Evolutionary conservation across 1,140 invertebrate genomes (phyloP), one percentile per base, ranked within the genome.

Genomic region (Drosophila miranda): DNA sequence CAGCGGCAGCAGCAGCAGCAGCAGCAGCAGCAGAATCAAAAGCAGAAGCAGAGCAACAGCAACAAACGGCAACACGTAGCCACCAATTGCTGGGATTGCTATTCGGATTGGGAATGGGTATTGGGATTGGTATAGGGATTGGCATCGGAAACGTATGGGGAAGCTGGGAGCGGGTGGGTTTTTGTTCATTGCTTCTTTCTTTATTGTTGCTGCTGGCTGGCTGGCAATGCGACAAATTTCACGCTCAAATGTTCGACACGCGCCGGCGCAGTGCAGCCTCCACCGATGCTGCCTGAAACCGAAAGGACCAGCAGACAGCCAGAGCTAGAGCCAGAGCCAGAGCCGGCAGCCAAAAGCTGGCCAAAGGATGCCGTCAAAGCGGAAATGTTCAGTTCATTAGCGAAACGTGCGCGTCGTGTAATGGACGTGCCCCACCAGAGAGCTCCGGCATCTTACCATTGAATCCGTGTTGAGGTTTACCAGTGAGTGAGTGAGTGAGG

Each of bases 321-420:
- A 14, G 28, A 44, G 28, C n/a, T 2, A 44, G 44, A 34, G 14
- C 21, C 16, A 46, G 55, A 26, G 23, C 23, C 42, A n/a, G 44
- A 34, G 14, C 30, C 34, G 34, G 38, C 42, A 52, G 44, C 55
- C 30, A 21, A 50, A 50, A 44, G 34, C 43, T 38, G 63, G 42
- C 70, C 54, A 67, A 82, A 87, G 82, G 82, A 87, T 87, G 82
- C 82, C 82, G 83, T 75, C 82, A 72, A 86, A 87, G 82, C 82
- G 82, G 82, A 87, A 87, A 87, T 87, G 82, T 87, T 87, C 83
- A 87, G 82, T 87, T 87, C 82, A 87, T 87, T 87, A 87, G 82
- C 82, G 78, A 87, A 87, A 81, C 82, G 82, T 87, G 82, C 82
- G 82, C 83, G 75, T 78, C 75, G 78, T 82, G 83, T 66, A 72